Percentiles rank a stretch among this genome's conserved stretches.
phyloP scores from a whole-genome alignment of 37 sponge, comb jelly and placozoan genomes.

The Lycopodina hypogea region DNA sequence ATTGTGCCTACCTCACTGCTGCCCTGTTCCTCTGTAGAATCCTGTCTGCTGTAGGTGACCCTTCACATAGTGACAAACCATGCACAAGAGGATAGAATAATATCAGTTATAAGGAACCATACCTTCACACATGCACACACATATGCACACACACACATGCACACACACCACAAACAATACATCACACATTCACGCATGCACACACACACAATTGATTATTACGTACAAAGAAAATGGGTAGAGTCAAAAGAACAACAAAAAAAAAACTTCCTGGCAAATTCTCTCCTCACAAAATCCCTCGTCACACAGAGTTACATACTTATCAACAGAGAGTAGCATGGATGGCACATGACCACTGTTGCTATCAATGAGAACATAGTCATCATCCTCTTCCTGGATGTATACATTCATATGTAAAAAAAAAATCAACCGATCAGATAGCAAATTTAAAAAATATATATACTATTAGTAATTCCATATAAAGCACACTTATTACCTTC shows the following conservation, averaged over 20 bases:
- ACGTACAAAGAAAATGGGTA: too few relatives aligned
- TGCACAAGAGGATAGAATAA: too few relatives aligned
- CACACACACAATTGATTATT: too few relatives aligned
- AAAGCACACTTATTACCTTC: not conserved
- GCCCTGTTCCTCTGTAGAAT: not conserved
- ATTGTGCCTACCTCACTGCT: not conserved
- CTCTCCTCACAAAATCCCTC: too few relatives aligned
- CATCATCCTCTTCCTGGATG: not conserved
- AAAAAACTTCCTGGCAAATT: too few relatives aligned
- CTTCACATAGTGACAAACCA: not conserved
- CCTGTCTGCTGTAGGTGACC: not conserved
- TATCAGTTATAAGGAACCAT: too few relatives aligned
- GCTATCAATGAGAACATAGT: not conserved
- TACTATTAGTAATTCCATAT: not conserved
- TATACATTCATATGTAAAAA: not conserved
- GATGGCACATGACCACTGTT: not conserved
- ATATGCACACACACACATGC: too few relatives aligned
- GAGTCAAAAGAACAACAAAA: too few relatives aligned
- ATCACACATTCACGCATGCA: too few relatives aligned
- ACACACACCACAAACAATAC: too few relatives aligned
- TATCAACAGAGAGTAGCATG: conserved; percentile 8
- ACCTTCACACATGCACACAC: too few relatives aligned
- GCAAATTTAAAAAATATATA: not conserved
- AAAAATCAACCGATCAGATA: not conserved
- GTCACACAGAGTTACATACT: not conserved